Evolutionary conservation across 2,797 vertebrate species (phyloP).

Genomic region (Ara ararauna): DNA sequence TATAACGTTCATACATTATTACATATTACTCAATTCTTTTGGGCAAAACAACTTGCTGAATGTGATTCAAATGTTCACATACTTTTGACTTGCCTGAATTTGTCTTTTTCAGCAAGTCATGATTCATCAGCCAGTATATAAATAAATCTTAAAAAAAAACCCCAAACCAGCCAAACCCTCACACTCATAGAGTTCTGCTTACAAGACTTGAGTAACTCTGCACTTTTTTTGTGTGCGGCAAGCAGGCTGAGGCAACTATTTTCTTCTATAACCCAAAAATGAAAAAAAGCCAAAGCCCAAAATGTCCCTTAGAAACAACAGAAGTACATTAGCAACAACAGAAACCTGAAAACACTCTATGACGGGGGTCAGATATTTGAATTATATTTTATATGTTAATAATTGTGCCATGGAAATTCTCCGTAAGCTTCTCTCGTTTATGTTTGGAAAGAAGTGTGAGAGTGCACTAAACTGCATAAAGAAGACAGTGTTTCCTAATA

Average conservation of each 20-base stretch:
- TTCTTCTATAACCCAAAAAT: background rate
- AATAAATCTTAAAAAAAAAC: background rate
- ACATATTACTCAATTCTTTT: background rate
- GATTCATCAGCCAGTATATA: background rate
- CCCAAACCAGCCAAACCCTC: background rate
- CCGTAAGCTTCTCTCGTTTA: background rate
- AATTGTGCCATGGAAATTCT: background rate
- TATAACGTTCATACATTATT: background rate
- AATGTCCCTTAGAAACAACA: background rate
- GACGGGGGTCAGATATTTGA: background rate
- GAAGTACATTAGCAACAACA: background rate
- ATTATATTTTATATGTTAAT: background rate
- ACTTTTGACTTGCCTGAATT: background rate
- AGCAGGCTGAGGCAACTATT: background rate
- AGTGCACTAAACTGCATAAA: background rate
- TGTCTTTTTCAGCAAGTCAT: background rate
- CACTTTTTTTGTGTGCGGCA: background rate
- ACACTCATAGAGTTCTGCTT: background rate
- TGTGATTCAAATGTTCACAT: background rate
- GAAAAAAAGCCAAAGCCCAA: background rate
- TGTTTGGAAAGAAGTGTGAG: background rate
- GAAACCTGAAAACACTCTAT: background rate
- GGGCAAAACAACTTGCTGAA: background rate
- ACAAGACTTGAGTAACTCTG: background rate
- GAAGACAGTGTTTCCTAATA: background rate